phyloP scores from a whole-genome alignment of 1,140 invertebrate species.

The Zaprionus inermis region DNA sequence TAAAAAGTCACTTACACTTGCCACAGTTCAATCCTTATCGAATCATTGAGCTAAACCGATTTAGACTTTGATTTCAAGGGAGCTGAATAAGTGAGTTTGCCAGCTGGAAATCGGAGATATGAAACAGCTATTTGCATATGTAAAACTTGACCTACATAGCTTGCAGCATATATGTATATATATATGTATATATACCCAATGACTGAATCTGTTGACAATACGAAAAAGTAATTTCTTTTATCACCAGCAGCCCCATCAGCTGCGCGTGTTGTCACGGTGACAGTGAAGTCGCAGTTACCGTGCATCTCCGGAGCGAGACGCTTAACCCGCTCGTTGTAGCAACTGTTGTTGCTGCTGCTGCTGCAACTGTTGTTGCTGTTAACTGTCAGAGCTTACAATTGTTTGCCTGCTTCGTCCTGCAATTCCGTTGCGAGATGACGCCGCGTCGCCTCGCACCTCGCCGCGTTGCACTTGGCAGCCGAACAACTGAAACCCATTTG shows the following conservation, averaged over 20 bases:
- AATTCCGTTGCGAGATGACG: slow-evolving; percentile 49
- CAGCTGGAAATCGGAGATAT: not conserved
- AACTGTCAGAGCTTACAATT: slow-evolving; percentile 79
- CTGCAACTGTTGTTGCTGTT: slow-evolving; percentile 58
- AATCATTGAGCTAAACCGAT: no score
- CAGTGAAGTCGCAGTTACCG: slow-evolving; percentile 4
- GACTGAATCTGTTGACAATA: not conserved
- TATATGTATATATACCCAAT: not conserved
- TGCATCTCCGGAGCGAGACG: slow-evolving; percentile 32
- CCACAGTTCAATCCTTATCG: no score
- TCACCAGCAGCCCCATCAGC: not conserved
- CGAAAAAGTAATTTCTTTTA: slow-evolving; percentile 1
- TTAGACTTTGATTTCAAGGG: not conserved
- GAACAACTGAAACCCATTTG: slow-evolving; percentile 74
- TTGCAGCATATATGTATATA: not conserved
- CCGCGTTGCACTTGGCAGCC: slow-evolving; percentile 68
- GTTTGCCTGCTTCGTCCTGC: slow-evolving; percentile 68
- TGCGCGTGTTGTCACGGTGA: not conserved
- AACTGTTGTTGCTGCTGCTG: slow-evolving; percentile 43
- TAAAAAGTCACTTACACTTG: no score
- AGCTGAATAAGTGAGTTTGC: not conserved
- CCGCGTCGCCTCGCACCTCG: slow-evolving; percentile 48
- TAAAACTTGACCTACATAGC: not conserved
- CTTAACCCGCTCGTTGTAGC: slow-evolving; percentile 44
- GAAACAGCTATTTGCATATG: not conserved